These are phyloP conservation scores for Maniola hyperantus DNA, from an alignment of 2,888 invertebrate species.

Conservation along the genomic window DNA sequence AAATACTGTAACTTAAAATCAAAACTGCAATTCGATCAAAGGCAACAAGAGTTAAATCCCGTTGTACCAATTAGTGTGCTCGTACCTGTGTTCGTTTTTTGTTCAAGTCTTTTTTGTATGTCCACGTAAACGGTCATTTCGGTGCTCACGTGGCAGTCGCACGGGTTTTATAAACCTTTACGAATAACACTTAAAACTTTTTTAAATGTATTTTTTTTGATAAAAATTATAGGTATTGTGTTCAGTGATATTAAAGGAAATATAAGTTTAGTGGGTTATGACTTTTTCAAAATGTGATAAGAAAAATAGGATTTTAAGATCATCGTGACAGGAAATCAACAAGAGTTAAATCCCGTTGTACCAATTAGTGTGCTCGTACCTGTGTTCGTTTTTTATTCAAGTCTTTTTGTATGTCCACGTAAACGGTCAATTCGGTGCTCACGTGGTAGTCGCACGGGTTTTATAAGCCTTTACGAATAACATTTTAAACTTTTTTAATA, in stretches of 20 bases:
- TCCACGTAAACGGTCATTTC: constrained; percentile 19
- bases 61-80: constrained; percentile 23
- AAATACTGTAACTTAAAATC: constrained; percentile 17
- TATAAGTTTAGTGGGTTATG: no score
- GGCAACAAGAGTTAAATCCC: constrained; percentile 17
- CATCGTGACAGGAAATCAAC: not conserved
- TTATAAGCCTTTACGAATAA: constrained; percentile 9
- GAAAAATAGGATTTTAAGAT: no score
- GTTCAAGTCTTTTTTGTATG: constrained; percentile 14
- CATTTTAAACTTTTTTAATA: not conserved
- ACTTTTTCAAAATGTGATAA: no score
- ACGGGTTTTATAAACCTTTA: constrained; percentile 12
- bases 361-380: constrained; percentile 20
- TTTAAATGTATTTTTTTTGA: not conserved
- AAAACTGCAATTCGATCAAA: constrained; percentile 22
- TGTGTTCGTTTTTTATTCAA: constrained; percentile 17
- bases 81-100: constrained; percentile 19
- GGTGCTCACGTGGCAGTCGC: constrained; percentile 6
- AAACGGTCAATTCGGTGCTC: constrained; percentile 16
- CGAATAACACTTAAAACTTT: not conserved
- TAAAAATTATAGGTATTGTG: not conserved
- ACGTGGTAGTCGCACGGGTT: constrained; percentile 5
- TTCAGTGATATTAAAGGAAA: no score
- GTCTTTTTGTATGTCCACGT: constrained; percentile 15
- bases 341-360: constrained; percentile 17